phyloP scores from a whole-genome alignment of 64 coral and sea anemone genomes.

The Astreopora myriophthalma region DNA sequence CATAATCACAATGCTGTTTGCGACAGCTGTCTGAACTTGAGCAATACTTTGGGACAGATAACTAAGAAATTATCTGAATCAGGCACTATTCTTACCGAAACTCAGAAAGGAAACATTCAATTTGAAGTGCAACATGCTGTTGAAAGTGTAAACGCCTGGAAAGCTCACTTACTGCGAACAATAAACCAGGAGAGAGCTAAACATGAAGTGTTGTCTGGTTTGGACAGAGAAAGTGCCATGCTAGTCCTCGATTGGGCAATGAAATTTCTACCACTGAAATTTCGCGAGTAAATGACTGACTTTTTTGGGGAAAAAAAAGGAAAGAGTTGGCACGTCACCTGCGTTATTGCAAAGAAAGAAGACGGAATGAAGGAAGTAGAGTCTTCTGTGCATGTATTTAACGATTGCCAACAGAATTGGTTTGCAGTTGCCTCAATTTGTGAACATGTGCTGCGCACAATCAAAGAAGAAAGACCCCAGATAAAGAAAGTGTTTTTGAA shows the following conservation, averaged over 20 bases:
- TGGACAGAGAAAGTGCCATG: background rate
- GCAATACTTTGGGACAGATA: background rate
- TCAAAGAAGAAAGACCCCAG: background rate
- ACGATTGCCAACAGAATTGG: background rate
- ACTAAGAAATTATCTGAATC: background rate
- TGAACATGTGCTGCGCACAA: background rate
- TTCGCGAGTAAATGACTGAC: background rate
- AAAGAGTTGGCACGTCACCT: too few species aligned
- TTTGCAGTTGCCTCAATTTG: constrained; percentile 4
- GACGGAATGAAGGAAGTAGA: too few species aligned
- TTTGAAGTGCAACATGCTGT: too few species aligned
- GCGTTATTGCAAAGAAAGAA: too few species aligned
- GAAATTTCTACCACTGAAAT: background rate
- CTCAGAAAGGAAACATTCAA: background rate
- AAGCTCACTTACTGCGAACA: too few species aligned
- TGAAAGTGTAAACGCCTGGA: too few species aligned
- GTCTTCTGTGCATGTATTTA: background rate
- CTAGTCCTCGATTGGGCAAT: background rate
- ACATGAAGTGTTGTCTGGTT: too few species aligned
- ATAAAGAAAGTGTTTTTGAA: background rate
- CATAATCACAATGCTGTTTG: too few species aligned
- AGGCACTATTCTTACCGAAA: background rate
- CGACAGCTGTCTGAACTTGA: background rate
- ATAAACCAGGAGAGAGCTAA: too few species aligned
- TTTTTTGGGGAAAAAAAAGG: too few species aligned